Evolutionary conservation across 2,888 invertebrate genomes (phyloP).

Genomic region (Podotricha telesiphe): DNA sequence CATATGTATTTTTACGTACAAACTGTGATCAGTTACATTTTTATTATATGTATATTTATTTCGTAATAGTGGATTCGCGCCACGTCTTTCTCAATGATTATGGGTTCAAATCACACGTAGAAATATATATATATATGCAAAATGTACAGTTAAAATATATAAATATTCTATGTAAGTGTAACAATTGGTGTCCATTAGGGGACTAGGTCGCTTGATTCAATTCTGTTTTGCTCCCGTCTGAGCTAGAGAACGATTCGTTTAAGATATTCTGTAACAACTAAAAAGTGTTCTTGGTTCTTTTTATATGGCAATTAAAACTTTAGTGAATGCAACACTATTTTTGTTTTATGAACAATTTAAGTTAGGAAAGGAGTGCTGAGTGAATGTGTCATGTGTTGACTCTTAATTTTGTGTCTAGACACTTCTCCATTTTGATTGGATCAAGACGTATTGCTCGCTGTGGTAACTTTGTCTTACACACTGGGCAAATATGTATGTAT

Average conservation of each 20-base stretch:
- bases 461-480: too few relatives aligned
- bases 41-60: too few relatives aligned
- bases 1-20: too few relatives aligned
- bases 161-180: slow-evolving; percentile 30
- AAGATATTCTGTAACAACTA: slow-evolving; percentile 22
- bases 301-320: background rate
- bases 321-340: background rate
- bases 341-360: too few relatives aligned
- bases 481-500: too few relatives aligned
- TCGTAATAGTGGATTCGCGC: too few relatives aligned
- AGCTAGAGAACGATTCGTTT: slow-evolving; percentile 24
- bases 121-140: too few relatives aligned
- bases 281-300: slow-evolving; percentile 20
- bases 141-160: background rate
- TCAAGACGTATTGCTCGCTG: too few relatives aligned
- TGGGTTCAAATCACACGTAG: too few relatives aligned
- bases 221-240: slow-evolving; percentile 24
- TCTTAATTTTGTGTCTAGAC: background rate
- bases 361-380: too few relatives aligned
- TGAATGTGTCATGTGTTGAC: background rate
- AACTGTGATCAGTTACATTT: too few relatives aligned
- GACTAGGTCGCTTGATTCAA: slow-evolving; percentile 38
- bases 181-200: slow-evolving; percentile 39
- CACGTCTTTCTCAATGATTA: too few relatives aligned
- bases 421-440: background rate